Conservation (phyloP, 2,888 invertebrate genomes). For the Automeris io region DNA sequence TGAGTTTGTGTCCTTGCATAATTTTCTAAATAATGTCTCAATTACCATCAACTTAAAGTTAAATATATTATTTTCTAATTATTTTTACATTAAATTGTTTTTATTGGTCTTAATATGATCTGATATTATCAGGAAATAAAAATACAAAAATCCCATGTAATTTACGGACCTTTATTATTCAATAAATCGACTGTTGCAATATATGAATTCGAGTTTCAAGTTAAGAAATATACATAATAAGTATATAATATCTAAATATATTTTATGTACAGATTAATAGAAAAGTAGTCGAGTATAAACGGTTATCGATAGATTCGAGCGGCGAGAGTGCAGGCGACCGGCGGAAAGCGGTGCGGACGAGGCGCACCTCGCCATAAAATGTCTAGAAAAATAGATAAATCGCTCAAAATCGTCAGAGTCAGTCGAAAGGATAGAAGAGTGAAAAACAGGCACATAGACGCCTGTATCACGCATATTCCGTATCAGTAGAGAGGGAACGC, state of each 20-base stretch:
- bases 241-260: conserved; percentile 75
- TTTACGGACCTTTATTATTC: conserved; percentile 62
- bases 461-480: conserved; percentile 83
- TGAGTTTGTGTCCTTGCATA: too few species aligned
- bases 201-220: conserved; percentile 75
- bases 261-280: conserved; percentile 76
- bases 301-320: conserved; percentile 74
- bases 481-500: conserved; percentile 81
- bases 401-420: conserved; percentile 75
- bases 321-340: conserved; percentile 74
- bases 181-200: conserved; percentile 72
- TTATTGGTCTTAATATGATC: neutral
- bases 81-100: neutral
- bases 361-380: conserved; percentile 74
- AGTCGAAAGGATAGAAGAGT: conserved; percentile 71
- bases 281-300: conserved; percentile 76
- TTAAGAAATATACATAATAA: conserved; percentile 74
- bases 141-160: conserved; percentile 31
- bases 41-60: too few species aligned
- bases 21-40: too few species aligned
- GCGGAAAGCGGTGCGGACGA: conserved; percentile 73
- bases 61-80: too few species aligned
- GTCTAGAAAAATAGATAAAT: conserved; percentile 78
- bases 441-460: conserved; percentile 44
- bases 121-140: conserved; percentile 12